A percentile compares a stretch with the other conserved stretches of the same genome.
Evolutionary conservation across 2,797 vertebrate species (phyloP).

Genomic region (Fringilla coelebs): DNA sequence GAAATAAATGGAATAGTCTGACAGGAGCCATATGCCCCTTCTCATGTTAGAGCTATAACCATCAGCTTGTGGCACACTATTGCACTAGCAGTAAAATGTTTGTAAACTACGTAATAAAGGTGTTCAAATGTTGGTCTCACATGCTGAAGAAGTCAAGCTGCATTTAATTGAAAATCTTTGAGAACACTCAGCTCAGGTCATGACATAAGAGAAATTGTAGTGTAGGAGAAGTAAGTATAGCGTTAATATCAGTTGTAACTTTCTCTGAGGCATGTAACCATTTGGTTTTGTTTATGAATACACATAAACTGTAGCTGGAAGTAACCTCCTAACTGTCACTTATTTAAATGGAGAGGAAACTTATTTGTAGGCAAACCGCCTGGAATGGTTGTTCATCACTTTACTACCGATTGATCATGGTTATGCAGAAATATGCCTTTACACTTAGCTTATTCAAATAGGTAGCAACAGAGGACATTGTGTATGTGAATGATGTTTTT

Average conservation of each 20-base stretch:
- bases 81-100: neutral
- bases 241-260: neutral
- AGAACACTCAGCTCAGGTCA: neutral
- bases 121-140: neutral
- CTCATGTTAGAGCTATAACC: neutral
- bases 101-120: neutral
- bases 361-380: neutral
- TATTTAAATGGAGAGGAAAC: neutral
- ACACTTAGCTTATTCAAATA: neutral
- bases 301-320: neutral
- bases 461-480: neutral
- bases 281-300: neutral
- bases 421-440: neutral
- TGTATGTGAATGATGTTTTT: neutral
- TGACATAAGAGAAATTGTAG: neutral
- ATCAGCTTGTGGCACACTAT: neutral
- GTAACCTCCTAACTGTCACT: neutral
- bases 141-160: neutral
- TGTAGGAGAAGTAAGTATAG: neutral
- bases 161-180: constrained; percentile 16
- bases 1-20: constrained; percentile 13
- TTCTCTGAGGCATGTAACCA: neutral
- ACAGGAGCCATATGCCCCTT: constrained; percentile 27
- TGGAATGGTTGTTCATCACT: neutral
- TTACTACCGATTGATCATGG: neutral